Evolutionary conservation across 37 sponge, comb jelly and placozoan species (phyloP), one percentile per base, ranked within the genome.

Genomic region (Tethya wilhelma): DNA sequence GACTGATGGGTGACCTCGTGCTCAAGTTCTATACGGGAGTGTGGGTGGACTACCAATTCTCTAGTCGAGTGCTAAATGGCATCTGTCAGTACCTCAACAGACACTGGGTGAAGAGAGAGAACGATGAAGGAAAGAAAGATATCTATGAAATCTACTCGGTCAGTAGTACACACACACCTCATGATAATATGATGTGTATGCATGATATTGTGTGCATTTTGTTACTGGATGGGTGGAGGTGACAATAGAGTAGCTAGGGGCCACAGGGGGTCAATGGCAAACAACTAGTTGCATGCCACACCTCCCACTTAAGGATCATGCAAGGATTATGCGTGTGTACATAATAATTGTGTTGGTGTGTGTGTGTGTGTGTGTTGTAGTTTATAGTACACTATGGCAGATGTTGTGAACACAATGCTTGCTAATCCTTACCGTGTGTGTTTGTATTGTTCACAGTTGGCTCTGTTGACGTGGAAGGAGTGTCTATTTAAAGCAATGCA

Each of bases 21-120:
- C 78, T 96, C 23, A 87, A 83, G 72, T 90, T 89, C 77, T 98
- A 92, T 77, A 94, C 92, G 25, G 65, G 57, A 29, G 78, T 79
- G 40, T 98, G 99, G 99, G 93, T 89, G 71, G 95, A 92, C 60
- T 98, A 88, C 64, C 83, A 81, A 40, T 98, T 98, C 83, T 89
- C 90, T 78, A 90, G 94, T 75, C 64, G 85, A 59, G 99, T 98
- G 44, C 81, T 98, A 7, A 84, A 98, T 58, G 99, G 99, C 1
- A 91, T 98, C 40, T 98, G 93, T 79, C 79, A 81, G 59, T 98
- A 98, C 78, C 83, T 98, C 20, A 98, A 98, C 78, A 76, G 97
- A 2, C 99, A 98, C 74, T 98, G 97, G 97, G 97, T 98, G 34
- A 98, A 94, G 75, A 76, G 99, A 67, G 95, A 98, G 77, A 79